phyloP scores from a whole-genome alignment of 2,113 vertebrate genomes.

The Grantiella picta region DNA sequence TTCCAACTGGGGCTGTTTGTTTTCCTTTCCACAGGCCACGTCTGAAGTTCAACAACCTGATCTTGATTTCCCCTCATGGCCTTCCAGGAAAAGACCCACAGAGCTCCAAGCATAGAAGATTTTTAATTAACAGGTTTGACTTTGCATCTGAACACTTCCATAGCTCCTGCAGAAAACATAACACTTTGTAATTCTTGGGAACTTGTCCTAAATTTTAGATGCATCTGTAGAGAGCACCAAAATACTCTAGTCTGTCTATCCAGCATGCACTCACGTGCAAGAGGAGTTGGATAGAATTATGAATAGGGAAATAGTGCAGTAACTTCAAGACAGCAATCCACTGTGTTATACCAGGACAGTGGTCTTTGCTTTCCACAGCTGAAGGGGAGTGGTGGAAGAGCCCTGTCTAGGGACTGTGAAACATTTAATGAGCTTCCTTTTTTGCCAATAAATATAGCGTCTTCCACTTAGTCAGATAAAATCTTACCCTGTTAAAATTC shows the following conservation, averaged over 20 bases:
- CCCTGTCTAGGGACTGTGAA: not conserved
- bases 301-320: not conserved
- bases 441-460: not conserved
- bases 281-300: not conserved
- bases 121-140: slow-evolving; percentile 87
- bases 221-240: not conserved
- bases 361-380: not conserved
- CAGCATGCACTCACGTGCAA: not conserved
- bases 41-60: slow-evolving; percentile 90
- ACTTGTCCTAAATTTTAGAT: not conserved
- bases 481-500: not conserved
- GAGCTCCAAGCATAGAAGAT: slow-evolving; percentile 62
- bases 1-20: not conserved
- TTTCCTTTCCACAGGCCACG: slow-evolving; percentile 78
- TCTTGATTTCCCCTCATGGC: slow-evolving; percentile 86
- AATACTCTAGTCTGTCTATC: not conserved
- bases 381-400: not conserved
- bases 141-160: not conserved
- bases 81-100: slow-evolving; percentile 70
- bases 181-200: not conserved
- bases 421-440: not conserved
- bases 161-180: not conserved
- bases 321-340: not conserved
- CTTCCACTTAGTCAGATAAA: not conserved
- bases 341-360: not conserved